These are phyloP conservation scores for Pinna nobilis DNA, from an alignment of 1,140 invertebrate species.

Conservation along the genomic window DNA sequence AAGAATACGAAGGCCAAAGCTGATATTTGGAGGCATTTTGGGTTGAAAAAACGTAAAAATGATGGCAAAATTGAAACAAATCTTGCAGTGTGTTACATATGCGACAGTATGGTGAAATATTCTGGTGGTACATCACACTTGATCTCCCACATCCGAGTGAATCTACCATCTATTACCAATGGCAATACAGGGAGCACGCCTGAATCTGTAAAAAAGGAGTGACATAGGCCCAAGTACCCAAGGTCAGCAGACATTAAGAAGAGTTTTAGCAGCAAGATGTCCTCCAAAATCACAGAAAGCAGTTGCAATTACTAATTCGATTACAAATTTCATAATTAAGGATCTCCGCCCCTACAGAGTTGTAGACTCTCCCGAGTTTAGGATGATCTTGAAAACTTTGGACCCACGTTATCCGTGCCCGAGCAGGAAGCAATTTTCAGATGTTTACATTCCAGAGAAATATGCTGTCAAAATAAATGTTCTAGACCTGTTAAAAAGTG, in stretches of 20 bases:
- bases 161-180: not conserved
- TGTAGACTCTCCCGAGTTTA: slow-evolving; percentile 9
- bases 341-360: slow-evolving; percentile 21
- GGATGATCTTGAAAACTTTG: not conserved
- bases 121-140: not conserved
- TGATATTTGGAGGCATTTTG: not conserved
- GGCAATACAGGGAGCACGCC: not conserved
- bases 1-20: not conserved
- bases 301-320: not conserved
- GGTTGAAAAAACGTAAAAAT: not conserved
- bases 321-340: slow-evolving; percentile 18
- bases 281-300: not conserved
- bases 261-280: not conserved
- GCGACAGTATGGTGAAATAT: not conserved
- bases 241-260: not conserved
- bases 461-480: slow-evolving; percentile 7
- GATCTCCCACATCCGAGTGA: not conserved
- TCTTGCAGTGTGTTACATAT: not conserved
- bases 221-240: not conserved
- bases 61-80: not conserved
- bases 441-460: slow-evolving; percentile 17
- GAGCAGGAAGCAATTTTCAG: slow-evolving; percentile 9
- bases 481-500: not conserved
- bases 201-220: not conserved
- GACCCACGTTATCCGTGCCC: slow-evolving; percentile 16